phyloP scores from a whole-genome alignment of 2,113 vertebrate species.

The Lethenteron reissneri region DNA sequence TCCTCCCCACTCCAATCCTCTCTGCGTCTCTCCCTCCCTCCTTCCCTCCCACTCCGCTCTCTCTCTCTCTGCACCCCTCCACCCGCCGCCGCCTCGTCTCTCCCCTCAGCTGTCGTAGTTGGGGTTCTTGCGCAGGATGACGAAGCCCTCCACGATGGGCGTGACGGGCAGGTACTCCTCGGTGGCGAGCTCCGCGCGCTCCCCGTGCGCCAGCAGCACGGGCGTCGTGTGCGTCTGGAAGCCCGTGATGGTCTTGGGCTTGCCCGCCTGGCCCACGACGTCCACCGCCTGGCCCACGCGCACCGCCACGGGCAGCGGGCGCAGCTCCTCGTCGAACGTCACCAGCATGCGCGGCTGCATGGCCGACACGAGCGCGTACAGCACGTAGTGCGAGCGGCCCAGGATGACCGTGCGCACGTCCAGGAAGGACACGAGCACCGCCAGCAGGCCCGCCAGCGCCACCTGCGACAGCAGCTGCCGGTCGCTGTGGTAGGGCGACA shows the following conservation, averaged over 20 bases:
- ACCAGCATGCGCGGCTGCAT: constrained; percentile 98
- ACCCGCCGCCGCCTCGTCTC: too few species aligned
- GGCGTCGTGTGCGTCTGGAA: constrained; percentile 99
- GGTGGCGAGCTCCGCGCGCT: constrained; percentile 79
- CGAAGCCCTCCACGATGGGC: constrained; percentile 81
- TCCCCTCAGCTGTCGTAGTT: too few species aligned
- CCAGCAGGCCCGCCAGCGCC: constrained; percentile 73
- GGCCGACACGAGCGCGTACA: constrained; percentile 81
- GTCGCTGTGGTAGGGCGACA: constrained; percentile 97
- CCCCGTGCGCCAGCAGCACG: constrained; percentile 72
- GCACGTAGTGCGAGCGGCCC: constrained; percentile 84
- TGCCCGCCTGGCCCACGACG: constrained; percentile 88
- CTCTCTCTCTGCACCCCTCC: too few species aligned
- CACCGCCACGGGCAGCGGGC: constrained; percentile 73
- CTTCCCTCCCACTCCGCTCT: too few species aligned
- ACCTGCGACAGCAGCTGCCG: constrained; percentile 98
- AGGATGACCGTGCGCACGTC: constrained; percentile 86
- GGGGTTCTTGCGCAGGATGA: constrained; percentile 89
- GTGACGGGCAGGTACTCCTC: constrained; percentile 85
- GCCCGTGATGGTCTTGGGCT: constrained; percentile 92
- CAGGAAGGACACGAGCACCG: constrained; percentile 79
- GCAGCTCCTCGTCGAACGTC: constrained; percentile 79
- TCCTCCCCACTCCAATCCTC: too few species aligned
- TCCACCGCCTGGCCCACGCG: constrained; percentile 95
- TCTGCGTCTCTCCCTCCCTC: too few species aligned